Conservation (phyloP, 2,888 invertebrate genomes). For the Spialia ferax region DNA sequence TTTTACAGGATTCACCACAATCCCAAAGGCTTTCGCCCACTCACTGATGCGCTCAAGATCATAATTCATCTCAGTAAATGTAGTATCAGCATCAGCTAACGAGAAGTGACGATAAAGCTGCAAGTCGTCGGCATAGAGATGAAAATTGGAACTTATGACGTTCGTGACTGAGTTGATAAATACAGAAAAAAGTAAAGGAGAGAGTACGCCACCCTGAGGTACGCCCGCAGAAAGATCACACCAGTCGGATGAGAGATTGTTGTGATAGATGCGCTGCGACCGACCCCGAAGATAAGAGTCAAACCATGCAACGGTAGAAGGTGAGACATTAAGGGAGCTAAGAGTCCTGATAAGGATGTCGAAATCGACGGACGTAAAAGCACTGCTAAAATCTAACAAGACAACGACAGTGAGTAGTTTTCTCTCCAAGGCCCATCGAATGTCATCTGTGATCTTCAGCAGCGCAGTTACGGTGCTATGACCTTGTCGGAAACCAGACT, state of each 20-base stretch:
- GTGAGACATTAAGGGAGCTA: neutral
- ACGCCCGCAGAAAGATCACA: neutral
- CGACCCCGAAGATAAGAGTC: neutral
- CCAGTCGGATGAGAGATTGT: neutral
- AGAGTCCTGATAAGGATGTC: slow-evolving; percentile 1
- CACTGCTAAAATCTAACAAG: neutral
- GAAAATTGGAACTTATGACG: too few relatives aligned
- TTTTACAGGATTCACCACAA: too few relatives aligned
- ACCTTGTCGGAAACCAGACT: slow-evolving; percentile 2
- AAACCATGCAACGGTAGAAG: neutral
- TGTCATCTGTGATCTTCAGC: neutral
- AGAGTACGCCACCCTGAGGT: too few relatives aligned
- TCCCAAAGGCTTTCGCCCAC: too few relatives aligned
- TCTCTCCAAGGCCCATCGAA: neutral
- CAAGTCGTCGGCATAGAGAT: too few relatives aligned
- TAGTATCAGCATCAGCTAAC: too few relatives aligned
- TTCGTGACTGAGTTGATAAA: neutral
- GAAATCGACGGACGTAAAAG: neutral
- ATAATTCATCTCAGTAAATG: too few relatives aligned
- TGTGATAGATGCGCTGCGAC: neutral
- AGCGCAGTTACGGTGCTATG: neutral
- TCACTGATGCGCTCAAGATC: too few relatives aligned
- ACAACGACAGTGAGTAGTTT: neutral
- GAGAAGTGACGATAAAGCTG: too few relatives aligned
- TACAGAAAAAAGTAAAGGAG: too few relatives aligned